Conservation (phyloP, 2,113 vertebrate genomes). For the Edolisoma coerulescens region DNA sequence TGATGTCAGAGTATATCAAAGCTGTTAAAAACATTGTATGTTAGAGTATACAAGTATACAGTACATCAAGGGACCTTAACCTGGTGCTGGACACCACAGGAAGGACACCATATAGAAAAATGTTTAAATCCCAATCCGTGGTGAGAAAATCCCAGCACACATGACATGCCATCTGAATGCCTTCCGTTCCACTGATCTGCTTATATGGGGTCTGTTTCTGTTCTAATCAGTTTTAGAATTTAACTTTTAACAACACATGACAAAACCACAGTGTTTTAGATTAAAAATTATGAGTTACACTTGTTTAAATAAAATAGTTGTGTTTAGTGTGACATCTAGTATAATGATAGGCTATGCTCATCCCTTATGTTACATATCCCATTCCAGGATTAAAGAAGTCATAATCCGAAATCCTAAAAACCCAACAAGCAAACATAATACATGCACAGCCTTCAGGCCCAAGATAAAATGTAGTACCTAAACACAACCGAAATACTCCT, state of each 20-base stretch:
- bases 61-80: neutral
- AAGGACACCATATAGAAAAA: neutral
- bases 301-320: neutral
- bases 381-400: neutral
- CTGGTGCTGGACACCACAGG: neutral
- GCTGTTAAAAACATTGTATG: neutral
- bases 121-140: neutral
- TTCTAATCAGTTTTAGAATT: neutral
- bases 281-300: neutral
- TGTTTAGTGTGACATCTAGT: neutral
- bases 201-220: neutral
- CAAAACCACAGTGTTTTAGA: neutral
- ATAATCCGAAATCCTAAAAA: neutral
- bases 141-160: neutral
- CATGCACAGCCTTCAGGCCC: neutral
- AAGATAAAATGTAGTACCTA: neutral
- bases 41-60: neutral
- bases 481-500: neutral
- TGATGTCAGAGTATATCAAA: neutral
- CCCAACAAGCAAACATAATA: neutral
- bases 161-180: neutral
- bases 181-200: neutral
- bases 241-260: neutral
- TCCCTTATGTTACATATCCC: neutral
- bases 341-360: neutral